Percentiles rank a stretch among this genome's conserved stretches.
These are phyloP conservation scores for Salminus brasiliensis DNA, from an alignment of 2,113 vertebrate species.

Conservation along the genomic window DNA sequence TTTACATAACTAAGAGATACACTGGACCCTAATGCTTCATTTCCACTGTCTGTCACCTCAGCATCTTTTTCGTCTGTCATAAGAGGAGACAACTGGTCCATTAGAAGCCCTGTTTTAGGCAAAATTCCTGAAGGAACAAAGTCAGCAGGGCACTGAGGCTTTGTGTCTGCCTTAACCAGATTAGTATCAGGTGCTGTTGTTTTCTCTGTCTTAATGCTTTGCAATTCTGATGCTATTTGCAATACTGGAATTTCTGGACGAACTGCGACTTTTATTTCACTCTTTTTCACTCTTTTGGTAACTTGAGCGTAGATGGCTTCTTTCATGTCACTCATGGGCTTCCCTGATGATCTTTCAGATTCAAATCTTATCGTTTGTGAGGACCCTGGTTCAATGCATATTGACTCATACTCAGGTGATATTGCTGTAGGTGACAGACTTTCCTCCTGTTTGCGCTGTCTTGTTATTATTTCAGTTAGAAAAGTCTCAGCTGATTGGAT, in stretches of 20 bases:
- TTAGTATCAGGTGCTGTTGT: constrained; percentile 16
- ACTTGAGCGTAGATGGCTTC: constrained; percentile 82
- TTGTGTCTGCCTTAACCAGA: constrained; percentile 29
- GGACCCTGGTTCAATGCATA: constrained; percentile 74
- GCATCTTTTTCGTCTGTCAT: constrained; percentile 61
- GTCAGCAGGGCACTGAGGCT: constrained; percentile 56
- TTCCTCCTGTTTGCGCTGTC: constrained; percentile 68
- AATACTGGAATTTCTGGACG: constrained; percentile 77
- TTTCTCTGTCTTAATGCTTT: constrained; percentile 51
- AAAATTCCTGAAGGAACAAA: constrained; percentile 73
- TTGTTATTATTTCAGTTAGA: constrained; percentile 79
- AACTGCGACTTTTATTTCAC: constrained; percentile 75
- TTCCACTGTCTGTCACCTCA: not conserved
- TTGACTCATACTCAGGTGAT: constrained; percentile 78
- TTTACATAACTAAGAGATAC: not conserved
- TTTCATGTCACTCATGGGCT: constrained; percentile 66
- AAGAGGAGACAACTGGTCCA: constrained; percentile 63
- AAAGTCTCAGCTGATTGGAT: constrained; percentile 81
- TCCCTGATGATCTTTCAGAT: constrained; percentile 67
- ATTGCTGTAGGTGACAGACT: constrained; percentile 66
- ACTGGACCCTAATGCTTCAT: not conserved
- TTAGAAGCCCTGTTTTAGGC: constrained; percentile 72
- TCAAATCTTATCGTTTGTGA: constrained; percentile 76
- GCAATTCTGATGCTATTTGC: constrained; percentile 73
- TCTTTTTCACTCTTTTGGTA: constrained; percentile 78